These are phyloP conservation scores for Pelusios castaneus DNA, from an alignment of 2,113 vertebrate species.

Conservation along the genomic window DNA sequence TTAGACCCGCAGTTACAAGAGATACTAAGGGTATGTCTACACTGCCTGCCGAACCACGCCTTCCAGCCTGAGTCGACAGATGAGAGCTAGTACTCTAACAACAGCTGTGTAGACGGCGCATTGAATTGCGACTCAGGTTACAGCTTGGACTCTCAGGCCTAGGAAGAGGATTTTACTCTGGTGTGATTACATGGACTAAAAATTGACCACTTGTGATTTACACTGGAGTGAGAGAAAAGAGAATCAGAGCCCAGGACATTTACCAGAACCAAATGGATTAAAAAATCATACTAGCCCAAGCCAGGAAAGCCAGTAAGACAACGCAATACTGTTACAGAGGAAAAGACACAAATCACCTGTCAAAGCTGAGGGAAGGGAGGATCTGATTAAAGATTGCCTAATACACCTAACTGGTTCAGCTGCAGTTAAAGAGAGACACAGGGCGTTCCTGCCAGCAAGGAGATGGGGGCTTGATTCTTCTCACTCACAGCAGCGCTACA, in stretches of 20 bases:
- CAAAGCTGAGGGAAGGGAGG: conserved; percentile 11
- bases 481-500: background rate
- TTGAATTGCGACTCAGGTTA: background rate
- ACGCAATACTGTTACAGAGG: conserved; percentile 41
- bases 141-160: background rate
- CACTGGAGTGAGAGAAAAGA: background rate
- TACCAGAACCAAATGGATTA: conserved; percentile 22
- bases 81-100: background rate
- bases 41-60: background rate
- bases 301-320: conserved; percentile 50
- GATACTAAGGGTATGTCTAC: background rate
- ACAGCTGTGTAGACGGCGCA: background rate
- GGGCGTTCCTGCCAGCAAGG: conserved; percentile 25
- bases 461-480: background rate
- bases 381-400: conserved; percentile 53
- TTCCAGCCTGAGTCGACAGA: background rate
- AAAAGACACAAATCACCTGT: conserved; percentile 59
- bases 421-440: conserved; percentile 17
- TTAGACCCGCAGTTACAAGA: background rate
- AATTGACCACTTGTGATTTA: background rate
- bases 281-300: conserved; percentile 23
- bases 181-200: background rate
- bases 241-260: background rate
- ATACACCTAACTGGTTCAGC: conserved; percentile 28
- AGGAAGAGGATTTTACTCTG: background rate